A percentile compares a stretch with the other conserved stretches of the same genome.
These are phyloP conservation scores for Hafferia zeledoni DNA, from an alignment of 2,797 vertebrate genomes.

Conservation along the genomic window DNA sequence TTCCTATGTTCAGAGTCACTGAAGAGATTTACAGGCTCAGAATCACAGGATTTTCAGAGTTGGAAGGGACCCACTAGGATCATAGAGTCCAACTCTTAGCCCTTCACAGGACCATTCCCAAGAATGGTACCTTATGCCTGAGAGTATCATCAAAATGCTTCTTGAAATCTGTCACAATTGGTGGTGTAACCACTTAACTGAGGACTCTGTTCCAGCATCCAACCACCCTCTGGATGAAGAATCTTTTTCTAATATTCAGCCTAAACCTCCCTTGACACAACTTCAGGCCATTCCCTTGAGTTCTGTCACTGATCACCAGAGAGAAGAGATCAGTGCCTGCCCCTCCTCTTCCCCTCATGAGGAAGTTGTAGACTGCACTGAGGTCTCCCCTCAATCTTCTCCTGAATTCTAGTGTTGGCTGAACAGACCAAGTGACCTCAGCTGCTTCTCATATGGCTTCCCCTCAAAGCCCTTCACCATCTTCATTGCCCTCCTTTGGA, in stretches of 20 bases:
- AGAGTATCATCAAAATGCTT: fast-evolving
- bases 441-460: fast-evolving
- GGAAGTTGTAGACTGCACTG: neutral
- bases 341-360: neutral
- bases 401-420: neutral
- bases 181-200: neutral
- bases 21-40: neutral
- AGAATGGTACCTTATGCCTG: neutral
- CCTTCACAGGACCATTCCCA: neutral
- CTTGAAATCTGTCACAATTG: neutral
- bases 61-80: neutral
- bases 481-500: neutral
- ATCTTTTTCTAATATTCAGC: neutral
- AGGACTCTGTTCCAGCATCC: neutral
- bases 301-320: neutral
- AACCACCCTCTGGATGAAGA: neutral
- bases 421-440: neutral
- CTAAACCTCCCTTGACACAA: neutral
- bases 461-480: neutral
- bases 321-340: neutral
- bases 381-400: neutral
- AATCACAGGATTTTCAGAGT: neutral
- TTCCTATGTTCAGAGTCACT: neutral
- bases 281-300: neutral
- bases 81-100: neutral